A percentile compares a stretch with the other conserved stretches of the same genome.
Conservation (phyloP, 1,140 invertebrate genomes). For the Uloborus diversus region DNA sequence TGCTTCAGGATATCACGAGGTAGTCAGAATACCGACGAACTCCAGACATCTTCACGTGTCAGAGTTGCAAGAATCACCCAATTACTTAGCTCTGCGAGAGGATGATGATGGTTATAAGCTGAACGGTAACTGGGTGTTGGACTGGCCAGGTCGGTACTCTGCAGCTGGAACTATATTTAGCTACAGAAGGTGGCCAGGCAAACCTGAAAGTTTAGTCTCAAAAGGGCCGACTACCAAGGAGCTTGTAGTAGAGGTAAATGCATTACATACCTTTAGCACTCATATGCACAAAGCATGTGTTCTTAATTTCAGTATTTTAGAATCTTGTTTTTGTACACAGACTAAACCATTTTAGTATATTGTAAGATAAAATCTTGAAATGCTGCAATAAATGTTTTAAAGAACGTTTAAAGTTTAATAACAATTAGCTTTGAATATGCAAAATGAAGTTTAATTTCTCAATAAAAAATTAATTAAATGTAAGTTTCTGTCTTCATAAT, state of each 20-base stretch:
- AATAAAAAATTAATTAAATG: no score
- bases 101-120: conserved; percentile 78
- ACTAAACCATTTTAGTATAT: no score
- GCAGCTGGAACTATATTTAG: conserved; percentile 82
- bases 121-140: conserved; percentile 84
- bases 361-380: no score
- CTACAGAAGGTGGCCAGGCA: conserved; percentile 74
- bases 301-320: no score
- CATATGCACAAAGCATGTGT: no score
- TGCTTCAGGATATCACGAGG: conserved; percentile 69
- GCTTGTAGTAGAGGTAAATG: conserved; percentile 30
- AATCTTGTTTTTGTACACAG: no score
- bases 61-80: conserved; percentile 79
- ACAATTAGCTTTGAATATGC: no score
- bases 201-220: conserved; percentile 14
- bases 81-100: conserved; percentile 81
- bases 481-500: no score
- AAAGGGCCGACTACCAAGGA: conserved; percentile 36
- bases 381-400: no score
- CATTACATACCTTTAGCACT: background rate
- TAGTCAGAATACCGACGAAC: conserved; percentile 79
- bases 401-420: no score
- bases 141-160: conserved; percentile 81
- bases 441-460: no score
- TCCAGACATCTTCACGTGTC: conserved; percentile 84